Base-by-base conservation (phyloP, 2,797 vertebrate genomes). In the Girardinus metallicus region DNA sequence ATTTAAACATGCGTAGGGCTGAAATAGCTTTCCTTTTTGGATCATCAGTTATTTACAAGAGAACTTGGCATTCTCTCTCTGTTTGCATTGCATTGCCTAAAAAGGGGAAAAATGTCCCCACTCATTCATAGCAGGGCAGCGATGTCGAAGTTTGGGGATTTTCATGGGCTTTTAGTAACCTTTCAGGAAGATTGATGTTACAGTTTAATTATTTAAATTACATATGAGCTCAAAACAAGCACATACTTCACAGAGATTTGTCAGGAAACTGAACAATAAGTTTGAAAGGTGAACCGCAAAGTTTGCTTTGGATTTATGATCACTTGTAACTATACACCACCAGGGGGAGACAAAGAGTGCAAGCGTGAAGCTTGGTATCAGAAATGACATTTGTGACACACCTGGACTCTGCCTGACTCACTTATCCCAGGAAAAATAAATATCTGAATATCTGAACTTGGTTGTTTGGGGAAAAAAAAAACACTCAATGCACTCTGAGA, bases 31-130 rank as follows among this genome's bases (percentile, higher is more conserved):
- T 76, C 43, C 57, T 46, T 11, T 41, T 34, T 34, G 71, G 47
- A 62, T 39, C 44, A 72, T 53, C 18, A 11, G 3, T 73, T 62
- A 47, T 53, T 72, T 70, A 87, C 46, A 66, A 4, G 16, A 78
- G 71, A 76, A 44, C 64, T 49, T 83, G 79, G 82, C 73, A 75
- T 87, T 51, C 47, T 49, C 41, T 76, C 72, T 57, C 29, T 64
- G 16, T 78, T 9, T 39, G 36, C 64, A 68, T 9, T 39, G 79
- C 66, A 76, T 47, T 75, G 49, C 85, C 87, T 86, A 47, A 68
- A 64, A 64, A 57, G 31, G 60, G 60, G 15, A 0, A 16, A 36
- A 36, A 21, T 18, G 16, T 64, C 31, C 16, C 0, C 0, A 34
- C 15, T 21, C 31, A 9, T 64, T 36, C 31, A 60, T 7, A 31